Conservation (phyloP, 2,113 vertebrate species). For the Percina caprodes region DNA sequence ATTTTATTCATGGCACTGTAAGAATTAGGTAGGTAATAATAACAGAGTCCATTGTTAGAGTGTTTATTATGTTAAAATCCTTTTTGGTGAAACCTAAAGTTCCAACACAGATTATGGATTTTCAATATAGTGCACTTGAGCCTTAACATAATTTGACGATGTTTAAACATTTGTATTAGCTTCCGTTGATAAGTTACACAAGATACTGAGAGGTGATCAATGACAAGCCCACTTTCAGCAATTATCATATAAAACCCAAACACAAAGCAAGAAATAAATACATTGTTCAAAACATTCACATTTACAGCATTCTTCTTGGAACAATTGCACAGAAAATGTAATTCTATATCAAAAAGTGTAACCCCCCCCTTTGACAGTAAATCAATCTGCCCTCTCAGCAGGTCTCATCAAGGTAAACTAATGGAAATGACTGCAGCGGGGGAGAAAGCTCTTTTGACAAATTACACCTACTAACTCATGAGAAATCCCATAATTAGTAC, state of each 20-base stretch:
- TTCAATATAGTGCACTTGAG: conserved; percentile 55
- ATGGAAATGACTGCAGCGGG: not conserved
- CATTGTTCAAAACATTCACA: conserved; percentile 68
- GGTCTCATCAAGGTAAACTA: not conserved
- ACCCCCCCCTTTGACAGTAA: not conserved
- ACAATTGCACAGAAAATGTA: conserved; percentile 52
- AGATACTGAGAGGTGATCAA: conserved; percentile 37
- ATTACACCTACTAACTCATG: conserved; percentile 18
- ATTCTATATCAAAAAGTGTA: conserved; percentile 31
- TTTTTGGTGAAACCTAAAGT: conserved; percentile 34
- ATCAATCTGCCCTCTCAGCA: not conserved
- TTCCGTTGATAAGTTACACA: conserved; percentile 48
- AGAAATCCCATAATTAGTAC: conserved; percentile 7
- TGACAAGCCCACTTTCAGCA: conserved; percentile 39
- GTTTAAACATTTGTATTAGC: conserved; percentile 55
- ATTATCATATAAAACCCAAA: conserved; percentile 51
- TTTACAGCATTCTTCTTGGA: conserved; percentile 64
- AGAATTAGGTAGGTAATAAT: not conserved
- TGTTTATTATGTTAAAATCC: conserved; percentile 77
- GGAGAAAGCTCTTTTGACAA: not conserved
- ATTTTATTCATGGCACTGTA: not conserved
- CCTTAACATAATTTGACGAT: conserved; percentile 30
- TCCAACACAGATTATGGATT: conserved; percentile 50
- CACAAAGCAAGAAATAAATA: conserved; percentile 74
- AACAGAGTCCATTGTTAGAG: conserved; percentile 46